phyloP scores from a whole-genome alignment of 2,113 vertebrate genomes.

The Petrocephalus zakoni region DNA sequence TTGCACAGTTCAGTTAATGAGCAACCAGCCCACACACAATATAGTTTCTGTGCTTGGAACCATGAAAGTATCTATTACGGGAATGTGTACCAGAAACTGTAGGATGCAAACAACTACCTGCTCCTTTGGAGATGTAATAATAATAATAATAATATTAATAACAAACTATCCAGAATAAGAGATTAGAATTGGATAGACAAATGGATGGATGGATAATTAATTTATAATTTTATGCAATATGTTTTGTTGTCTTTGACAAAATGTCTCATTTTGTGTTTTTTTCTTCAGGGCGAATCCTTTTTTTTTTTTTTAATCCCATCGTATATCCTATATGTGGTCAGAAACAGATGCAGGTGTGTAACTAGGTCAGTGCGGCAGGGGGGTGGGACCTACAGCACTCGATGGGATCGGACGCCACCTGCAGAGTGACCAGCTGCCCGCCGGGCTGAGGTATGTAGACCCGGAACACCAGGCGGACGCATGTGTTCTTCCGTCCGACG shows the following conservation, averaged over 20 bases:
- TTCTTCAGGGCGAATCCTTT: not conserved
- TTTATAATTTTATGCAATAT: not conserved
- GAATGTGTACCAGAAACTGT: not conserved
- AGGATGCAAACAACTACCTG: not conserved
- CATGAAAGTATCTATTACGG: not conserved
- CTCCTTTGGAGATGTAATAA: too few species aligned
- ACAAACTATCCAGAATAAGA: not conserved
- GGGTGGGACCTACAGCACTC: slow-evolving; percentile 84
- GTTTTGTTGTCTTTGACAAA: not conserved
- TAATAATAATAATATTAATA: not conserved
- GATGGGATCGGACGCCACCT: slow-evolving; percentile 81
- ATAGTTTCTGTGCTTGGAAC: not conserved
- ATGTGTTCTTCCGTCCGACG: slow-evolving; percentile 91
- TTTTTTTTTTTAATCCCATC: not conserved
- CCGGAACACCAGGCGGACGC: slow-evolving; percentile 86
- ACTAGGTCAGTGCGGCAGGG: not conserved
- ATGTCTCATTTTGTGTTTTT: not conserved
- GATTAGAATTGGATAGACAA: not conserved
- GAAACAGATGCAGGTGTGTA: not conserved
- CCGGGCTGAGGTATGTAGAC: slow-evolving; percentile 80
- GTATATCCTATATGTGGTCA: not conserved
- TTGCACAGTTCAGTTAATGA: not conserved
- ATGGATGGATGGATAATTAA: not conserved
- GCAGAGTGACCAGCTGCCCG: slow-evolving; percentile 74
- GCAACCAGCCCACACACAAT: not conserved